Evolutionary conservation across 2,888 invertebrate species (phyloP).

Genomic region (Laothoe populi): DNA sequence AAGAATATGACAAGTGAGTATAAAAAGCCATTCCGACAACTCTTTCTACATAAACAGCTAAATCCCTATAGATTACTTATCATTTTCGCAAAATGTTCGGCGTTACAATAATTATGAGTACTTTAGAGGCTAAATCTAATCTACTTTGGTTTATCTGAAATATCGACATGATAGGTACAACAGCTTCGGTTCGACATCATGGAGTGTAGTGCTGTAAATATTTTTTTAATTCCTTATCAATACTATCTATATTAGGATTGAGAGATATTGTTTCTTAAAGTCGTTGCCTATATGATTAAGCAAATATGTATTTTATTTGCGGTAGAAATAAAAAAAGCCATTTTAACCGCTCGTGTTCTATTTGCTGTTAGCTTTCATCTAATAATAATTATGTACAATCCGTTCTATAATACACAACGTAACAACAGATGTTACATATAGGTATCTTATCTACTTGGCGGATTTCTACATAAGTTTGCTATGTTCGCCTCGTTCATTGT

Average conservation of each 20-base stretch:
- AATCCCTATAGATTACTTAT: constrained; percentile 34
- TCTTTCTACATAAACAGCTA: constrained; percentile 25
- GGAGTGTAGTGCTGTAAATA: constrained; percentile 27
- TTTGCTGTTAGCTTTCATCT: too few relatives aligned
- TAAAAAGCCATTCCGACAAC: constrained; percentile 26
- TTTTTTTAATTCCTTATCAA: constrained; percentile 22
- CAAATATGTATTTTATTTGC: too few relatives aligned
- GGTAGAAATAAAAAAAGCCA: too few relatives aligned
- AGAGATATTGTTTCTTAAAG: constrained; percentile 6
- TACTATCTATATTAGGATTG: not conserved
- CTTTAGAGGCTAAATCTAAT: constrained; percentile 38
- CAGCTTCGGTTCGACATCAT: constrained; percentile 21
- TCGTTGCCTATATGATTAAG: not conserved
- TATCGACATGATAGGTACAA: constrained; percentile 24
- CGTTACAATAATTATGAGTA: constrained; percentile 29
- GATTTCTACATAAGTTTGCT: constrained; percentile 1
- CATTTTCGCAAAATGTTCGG: constrained; percentile 37
- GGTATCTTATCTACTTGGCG: not conserved
- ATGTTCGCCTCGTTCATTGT: constrained; percentile 1
- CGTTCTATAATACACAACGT: too few relatives aligned
- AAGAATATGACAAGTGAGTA: constrained; percentile 58
- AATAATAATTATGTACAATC: too few relatives aligned
- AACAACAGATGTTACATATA: not conserved
- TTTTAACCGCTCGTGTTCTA: too few relatives aligned
- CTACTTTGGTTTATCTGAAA: constrained; percentile 35